Evolutionary conservation across 2,888 invertebrate genomes (phyloP), one percentile per base, ranked within the genome.

Genomic region (Craniophora ligustri): DNA sequence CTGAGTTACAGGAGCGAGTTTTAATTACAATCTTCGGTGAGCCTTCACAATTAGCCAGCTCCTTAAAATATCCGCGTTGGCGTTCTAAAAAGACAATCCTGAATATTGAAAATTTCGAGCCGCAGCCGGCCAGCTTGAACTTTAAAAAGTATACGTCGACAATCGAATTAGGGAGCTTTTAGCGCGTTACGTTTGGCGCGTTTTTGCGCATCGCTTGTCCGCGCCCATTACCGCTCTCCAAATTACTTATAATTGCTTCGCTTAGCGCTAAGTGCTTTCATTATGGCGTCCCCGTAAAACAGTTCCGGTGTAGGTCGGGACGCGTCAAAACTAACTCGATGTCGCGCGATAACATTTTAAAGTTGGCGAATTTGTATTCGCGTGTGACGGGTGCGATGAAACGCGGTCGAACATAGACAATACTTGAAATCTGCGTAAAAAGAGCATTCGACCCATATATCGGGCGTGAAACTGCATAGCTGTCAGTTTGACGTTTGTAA

Each of bases 171-270:
- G 89, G 81, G 84, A 83, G 92, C 93, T 93, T 93, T 93, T 92
- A 92, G 90, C 91, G 90, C 90, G 88, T 88, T 86, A 82, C 84
- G 88, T 88, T 90, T 86, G 81, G 84, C 89, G 87, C 88, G 94
- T 94, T 93, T 93, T 93, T 92, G 91, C 91, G 88, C 91, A 79
- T 86, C 87, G 88, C 89, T 73, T 88, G 92, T 92, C 93, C 91
- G 87, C 88, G 86, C 86, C 91, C 90, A 92, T 93, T 92, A 93
- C 86, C 78, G 88, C 84, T 82, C 81, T 84, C 86, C 87, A 91
- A 93, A 93, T 91, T 90, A 91, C 90, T 92, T 91, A 91, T 93
- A 92, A 93, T 93, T 92, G 92, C 90, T 91, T 92, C 93, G 91
- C 89, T 93, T 92, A 92, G 84, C 86, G 89, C 84, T 91, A 92